Conservation (phyloP, 2,797 vertebrate species). For the Spinus pinus region DNA sequence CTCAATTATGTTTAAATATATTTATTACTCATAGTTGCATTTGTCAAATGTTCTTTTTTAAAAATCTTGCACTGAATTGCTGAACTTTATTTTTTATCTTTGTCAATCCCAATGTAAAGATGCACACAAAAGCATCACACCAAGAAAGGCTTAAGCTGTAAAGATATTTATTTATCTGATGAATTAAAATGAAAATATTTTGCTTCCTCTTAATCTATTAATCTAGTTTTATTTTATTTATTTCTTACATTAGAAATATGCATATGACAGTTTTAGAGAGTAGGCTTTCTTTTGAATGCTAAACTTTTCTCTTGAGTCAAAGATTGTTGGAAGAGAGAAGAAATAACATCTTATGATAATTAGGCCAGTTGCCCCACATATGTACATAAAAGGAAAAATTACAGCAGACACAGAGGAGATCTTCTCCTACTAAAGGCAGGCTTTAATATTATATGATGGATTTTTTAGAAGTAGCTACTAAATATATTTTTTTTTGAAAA, state of each 20-base stretch:
- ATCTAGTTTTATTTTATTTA: not conserved
- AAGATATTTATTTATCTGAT: not conserved
- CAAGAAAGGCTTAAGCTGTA: not conserved
- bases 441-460: fast-evolving
- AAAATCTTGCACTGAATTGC: not conserved
- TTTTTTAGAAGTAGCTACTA: not conserved
- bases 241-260: not conserved
- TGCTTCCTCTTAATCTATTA: not conserved
- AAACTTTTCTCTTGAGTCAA: not conserved
- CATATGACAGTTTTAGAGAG: not conserved
- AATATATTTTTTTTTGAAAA: not conserved
- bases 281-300: not conserved
- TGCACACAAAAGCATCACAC: not conserved
- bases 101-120: not conserved
- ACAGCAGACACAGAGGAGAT: not conserved
- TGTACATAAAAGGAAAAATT: not conserved
- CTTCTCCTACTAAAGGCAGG: not conserved
- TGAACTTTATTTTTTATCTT: not conserved
- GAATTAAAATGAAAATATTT: not conserved
- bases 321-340: not conserved
- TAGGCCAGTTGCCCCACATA: not conserved
- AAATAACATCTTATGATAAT: not conserved
- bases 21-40: not conserved
- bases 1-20: not conserved
- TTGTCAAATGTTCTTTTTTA: not conserved